Evolutionary conservation across 2,797 vertebrate species (phyloP).

Genomic region (Amazonetta brasiliensis): DNA sequence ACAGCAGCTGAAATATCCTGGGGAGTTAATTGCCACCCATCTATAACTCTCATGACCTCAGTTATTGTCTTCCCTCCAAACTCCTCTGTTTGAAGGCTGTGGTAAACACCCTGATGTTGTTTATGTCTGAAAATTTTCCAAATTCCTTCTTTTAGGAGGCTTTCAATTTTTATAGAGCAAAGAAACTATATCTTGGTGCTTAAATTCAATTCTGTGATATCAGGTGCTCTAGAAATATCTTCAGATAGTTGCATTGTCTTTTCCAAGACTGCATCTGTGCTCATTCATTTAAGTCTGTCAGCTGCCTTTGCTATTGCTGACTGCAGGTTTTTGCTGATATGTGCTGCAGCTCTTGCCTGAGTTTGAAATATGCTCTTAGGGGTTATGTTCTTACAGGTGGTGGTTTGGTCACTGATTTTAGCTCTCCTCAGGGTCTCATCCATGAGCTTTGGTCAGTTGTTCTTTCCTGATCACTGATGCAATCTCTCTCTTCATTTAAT

Average conservation of each 20-base stretch:
- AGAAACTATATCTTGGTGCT: not conserved
- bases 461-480: not conserved
- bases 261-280: not conserved
- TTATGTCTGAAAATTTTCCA: not conserved
- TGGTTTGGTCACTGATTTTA: not conserved
- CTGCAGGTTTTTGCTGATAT: not conserved
- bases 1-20: not conserved
- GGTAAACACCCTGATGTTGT: not conserved
- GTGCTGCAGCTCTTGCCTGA: not conserved
- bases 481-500: not conserved
- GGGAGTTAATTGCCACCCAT: not conserved
- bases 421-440: not conserved
- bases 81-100: not conserved
- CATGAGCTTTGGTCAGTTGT: not conserved
- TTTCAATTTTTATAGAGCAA: not conserved
- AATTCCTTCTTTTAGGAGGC: not conserved
- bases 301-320: not conserved
- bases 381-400: not conserved
- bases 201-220: not conserved
- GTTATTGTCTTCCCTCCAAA: not conserved
- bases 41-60: not conserved
- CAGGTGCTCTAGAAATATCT: not conserved
- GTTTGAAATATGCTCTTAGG: not conserved
- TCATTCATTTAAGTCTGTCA: not conserved
- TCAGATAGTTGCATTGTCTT: not conserved